Conservation (phyloP, 2,113 vertebrate species). For the Gobiocypris rarus region DNA sequence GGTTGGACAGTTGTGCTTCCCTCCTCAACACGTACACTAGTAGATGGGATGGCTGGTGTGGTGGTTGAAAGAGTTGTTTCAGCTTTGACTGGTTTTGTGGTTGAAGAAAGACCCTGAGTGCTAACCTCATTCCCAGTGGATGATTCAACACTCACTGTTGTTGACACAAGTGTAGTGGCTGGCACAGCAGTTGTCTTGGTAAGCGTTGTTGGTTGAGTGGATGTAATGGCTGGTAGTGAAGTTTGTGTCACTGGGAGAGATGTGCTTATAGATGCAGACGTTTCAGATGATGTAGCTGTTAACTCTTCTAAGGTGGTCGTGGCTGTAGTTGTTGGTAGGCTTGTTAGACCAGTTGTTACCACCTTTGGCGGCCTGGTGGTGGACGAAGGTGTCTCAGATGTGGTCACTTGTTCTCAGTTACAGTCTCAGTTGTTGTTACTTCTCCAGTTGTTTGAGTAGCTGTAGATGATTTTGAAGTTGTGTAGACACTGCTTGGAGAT, state of each 20-base stretch:
- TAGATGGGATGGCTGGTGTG: not conserved
- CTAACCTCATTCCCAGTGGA: not conserved
- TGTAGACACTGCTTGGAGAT: not conserved
- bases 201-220: not conserved
- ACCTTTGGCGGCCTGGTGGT: not conserved
- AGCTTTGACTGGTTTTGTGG: not conserved
- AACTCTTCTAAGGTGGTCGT: not conserved
- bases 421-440: constrained; percentile 16
- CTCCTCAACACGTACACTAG: not conserved
- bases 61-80: constrained; percentile 12
- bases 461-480: constrained; percentile 26
- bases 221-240: not conserved
- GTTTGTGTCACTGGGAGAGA: not conserved
- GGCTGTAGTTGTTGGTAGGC: not conserved
- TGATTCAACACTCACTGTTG: not conserved
- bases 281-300: not conserved
- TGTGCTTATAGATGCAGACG: not conserved
- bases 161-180: not conserved
- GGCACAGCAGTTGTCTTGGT: not conserved
- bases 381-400: not conserved
- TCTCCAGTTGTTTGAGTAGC: not conserved
- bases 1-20: not conserved
- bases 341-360: not conserved
- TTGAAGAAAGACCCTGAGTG: constrained; percentile 4
- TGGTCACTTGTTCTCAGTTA: not conserved